Base-by-base conservation (phyloP, 2,888 invertebrate genomes). In the Trilocha varians region DNA sequence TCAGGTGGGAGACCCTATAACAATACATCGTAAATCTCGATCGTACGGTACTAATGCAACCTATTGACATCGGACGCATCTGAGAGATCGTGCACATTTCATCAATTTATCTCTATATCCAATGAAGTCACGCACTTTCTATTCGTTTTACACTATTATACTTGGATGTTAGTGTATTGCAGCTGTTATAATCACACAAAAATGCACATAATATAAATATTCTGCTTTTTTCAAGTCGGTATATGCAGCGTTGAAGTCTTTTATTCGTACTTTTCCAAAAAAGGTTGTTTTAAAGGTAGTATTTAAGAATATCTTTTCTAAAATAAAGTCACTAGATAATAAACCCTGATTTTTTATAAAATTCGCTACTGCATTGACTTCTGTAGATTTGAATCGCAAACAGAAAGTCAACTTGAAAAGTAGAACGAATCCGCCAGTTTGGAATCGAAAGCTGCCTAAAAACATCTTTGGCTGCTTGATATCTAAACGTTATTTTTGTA, bases 381-480 rank as follows among this genome's bases (percentile, higher is more conserved):
- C 11, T 25, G 25, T 32, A 14, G 32, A 32, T 11, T 38, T 50
- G 53, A 58, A 46, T 53, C 45, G 55, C 50, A 56, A 59, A 61
- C 69, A 63, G 67, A 69, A 73, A 73, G 67, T 64, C 55, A 49
- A 45, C 39, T 60, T 54, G 54, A 65, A 73, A 74, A 70, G 67
- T 72, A 57, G 68, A 67, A 57, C 65, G 57, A 65, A 61, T 59
- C 57, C 55, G 54, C 53, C 55, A 53, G 60, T 59, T 65, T 61
- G 55, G 52, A 54, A 56, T 67, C 55, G 71, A 74, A 72, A 72
- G 70, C 61, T 59, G 57, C 57, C 61, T 53, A 65, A 61, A 57
- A 57, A 59, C 59, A 64, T 59, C 55, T 55, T 53, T 57, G 11
- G 11, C 25, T 25, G 49, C 48, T 50, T 53, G 53, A 59, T 47